phyloP scores from a whole-genome alignment of 1,140 invertebrate genomes.

The Drosophila nikananu region DNA sequence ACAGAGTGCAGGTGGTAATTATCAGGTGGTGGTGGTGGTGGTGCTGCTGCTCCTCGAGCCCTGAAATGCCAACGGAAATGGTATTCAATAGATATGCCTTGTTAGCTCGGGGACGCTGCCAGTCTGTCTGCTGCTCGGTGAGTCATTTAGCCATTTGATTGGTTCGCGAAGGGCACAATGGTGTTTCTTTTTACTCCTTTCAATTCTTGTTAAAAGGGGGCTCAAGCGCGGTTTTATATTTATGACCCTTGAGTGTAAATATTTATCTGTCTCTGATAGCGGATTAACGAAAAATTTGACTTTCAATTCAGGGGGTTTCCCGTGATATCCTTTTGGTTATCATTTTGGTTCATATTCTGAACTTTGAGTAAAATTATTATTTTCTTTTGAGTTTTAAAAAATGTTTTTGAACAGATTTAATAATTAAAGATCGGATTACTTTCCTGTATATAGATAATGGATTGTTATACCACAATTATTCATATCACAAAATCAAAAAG shows the following conservation, averaged over 20 bases:
- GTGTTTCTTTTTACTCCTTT: constrained; percentile 6
- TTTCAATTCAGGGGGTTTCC: constrained; percentile 7
- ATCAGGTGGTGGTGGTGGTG: constrained; percentile 46
- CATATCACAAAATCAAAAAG: not conserved
- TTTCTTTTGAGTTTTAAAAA: not conserved
- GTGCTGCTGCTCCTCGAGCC: constrained; percentile 23
- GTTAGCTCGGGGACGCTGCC: constrained; percentile 32
- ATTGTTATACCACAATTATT: not conserved
- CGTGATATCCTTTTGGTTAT: not conserved
- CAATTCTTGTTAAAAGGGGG: constrained; percentile 4
- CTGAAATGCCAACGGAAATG: constrained; percentile 74
- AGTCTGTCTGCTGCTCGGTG: constrained; percentile 27
- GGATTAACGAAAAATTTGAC: not conserved
- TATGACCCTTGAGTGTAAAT: not conserved
- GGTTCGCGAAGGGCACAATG: constrained; percentile 17
- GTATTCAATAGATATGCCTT: constrained; percentile 76
- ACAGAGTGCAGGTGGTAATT: constrained; percentile 60
- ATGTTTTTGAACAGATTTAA: too few relatives aligned
- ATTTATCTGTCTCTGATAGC: not conserved
- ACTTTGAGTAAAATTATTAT: not conserved
- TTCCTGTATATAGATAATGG: not conserved
- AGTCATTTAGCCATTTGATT: constrained; percentile 48
- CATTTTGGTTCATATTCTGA: not conserved
- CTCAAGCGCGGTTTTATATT: not conserved
- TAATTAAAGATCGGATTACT: not conserved